Conservation (phyloP, 2,113 vertebrate species). For the Mungos mungo region DNA sequence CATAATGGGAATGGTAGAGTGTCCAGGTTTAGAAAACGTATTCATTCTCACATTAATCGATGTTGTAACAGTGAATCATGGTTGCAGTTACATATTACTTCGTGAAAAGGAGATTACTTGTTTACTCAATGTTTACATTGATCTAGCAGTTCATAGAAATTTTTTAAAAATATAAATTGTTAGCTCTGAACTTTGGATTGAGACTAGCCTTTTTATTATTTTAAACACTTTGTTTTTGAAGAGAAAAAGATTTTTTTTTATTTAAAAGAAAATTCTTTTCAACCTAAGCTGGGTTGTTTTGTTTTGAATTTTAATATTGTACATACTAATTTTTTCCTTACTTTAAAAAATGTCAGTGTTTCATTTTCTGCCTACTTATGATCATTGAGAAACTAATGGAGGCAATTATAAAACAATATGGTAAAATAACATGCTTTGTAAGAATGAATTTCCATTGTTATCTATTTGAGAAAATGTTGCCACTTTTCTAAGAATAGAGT, state of each 20-base stretch:
- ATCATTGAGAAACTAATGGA: slow-evolving; percentile 3
- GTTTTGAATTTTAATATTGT: slow-evolving; percentile 38
- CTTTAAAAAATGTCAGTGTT: background rate
- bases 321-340: background rate
- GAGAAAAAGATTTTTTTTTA: background rate
- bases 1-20: background rate
- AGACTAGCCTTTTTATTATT: background rate
- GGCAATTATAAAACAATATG: slow-evolving; percentile 27
- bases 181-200: background rate
- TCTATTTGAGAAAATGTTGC: background rate
- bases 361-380: slow-evolving; percentile 3
- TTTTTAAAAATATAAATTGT: background rate
- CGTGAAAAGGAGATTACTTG: slow-evolving; percentile 22
- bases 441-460: slow-evolving; percentile 11
- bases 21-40: background rate
- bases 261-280: slow-evolving; percentile 24
- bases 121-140: background rate
- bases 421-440: slow-evolving; percentile 11
- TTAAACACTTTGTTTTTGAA: background rate
- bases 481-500: background rate
- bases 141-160: background rate
- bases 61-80: background rate
- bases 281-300: background rate
- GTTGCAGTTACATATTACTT: background rate
- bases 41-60: background rate